Percentiles rank a stretch among this genome's conserved stretches.
Conservation (phyloP, 1,140 invertebrate genomes). For the Bombus pascuorum region DNA sequence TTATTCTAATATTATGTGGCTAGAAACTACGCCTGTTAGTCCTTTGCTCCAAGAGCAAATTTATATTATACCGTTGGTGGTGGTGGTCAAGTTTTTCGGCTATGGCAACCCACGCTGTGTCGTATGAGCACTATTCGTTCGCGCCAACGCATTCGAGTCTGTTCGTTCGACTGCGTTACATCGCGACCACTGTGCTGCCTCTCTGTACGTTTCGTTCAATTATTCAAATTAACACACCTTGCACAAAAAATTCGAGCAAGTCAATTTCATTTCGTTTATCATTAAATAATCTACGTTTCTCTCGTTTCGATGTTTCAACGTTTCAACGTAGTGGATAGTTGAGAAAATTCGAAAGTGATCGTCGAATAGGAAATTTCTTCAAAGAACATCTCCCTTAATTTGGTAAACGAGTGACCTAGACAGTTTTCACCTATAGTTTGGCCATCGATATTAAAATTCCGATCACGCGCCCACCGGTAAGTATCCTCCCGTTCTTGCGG, state of each 20-base stretch:
- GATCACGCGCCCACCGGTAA: slow-evolving; percentile 58
- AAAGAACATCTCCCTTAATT: neutral
- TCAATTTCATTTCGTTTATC: too few relatives aligned
- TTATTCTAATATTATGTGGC: slow-evolving; percentile 6
- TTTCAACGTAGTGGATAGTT: neutral
- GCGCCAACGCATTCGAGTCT: slow-evolving; percentile 64
- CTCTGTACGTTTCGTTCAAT: slow-evolving; percentile 19
- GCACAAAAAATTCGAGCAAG: neutral
- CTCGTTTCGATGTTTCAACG: too few relatives aligned
- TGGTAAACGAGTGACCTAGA: slow-evolving; percentile 7
- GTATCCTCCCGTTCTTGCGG: slow-evolving; percentile 52
- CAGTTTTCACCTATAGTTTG: slow-evolving; percentile 53
- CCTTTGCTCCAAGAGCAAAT: slow-evolving; percentile 21
- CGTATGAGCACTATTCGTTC: slow-evolving; percentile 59
- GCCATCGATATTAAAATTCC: slow-evolving; percentile 34
- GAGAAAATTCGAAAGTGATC: neutral
- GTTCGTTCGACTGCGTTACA: slow-evolving; percentile 43
- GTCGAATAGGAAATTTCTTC: neutral
- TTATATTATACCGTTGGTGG: slow-evolving; percentile 2
- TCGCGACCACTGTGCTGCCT: neutral
- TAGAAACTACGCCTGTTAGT: slow-evolving; percentile 51
- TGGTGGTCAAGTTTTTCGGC: slow-evolving; percentile 61
- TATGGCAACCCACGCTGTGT: slow-evolving; percentile 9
- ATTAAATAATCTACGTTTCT: neutral
- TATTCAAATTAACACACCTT: neutral